Conservation (phyloP, 2,113 vertebrate species). For the Passer montanus region DNA sequence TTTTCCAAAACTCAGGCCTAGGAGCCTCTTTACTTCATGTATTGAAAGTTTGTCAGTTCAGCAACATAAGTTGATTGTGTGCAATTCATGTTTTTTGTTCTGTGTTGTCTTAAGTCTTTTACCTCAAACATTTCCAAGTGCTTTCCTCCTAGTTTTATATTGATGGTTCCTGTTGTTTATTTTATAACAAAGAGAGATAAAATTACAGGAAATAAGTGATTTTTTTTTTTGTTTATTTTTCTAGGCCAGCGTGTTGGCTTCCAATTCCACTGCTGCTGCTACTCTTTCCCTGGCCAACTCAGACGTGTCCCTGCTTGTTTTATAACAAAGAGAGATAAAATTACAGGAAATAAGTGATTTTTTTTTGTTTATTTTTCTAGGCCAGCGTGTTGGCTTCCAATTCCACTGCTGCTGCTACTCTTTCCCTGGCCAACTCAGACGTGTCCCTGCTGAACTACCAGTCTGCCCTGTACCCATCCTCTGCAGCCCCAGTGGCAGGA, state of each 20-base stretch:
- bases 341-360: neutral
- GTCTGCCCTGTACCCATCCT: slow-evolving; percentile 92
- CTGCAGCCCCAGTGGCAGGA: slow-evolving; percentile 92
- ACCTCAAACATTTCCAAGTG: neutral
- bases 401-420: slow-evolving; percentile 88
- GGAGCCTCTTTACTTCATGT: neutral
- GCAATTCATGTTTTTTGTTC: neutral
- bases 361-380: slow-evolving; percentile 25
- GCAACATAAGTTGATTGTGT: neutral
- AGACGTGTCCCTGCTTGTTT: slow-evolving; percentile 84
- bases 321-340: neutral
- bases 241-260: slow-evolving; percentile 80
- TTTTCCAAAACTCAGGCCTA: neutral
- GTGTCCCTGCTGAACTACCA: slow-evolving; percentile 94
- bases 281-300: slow-evolving; percentile 91
- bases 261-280: slow-evolving; percentile 87
- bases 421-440: slow-evolving; percentile 90
- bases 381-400: slow-evolving; percentile 81
- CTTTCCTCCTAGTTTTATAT: neutral
- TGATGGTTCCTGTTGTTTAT: neutral
- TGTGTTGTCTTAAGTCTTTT: neutral
- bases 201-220: neutral
- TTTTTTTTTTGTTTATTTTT: neutral
- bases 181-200: neutral
- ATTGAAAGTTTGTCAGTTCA: neutral